phyloP scores from a whole-genome alignment of 2,888 invertebrate genomes.

The Gryllus longicercus region DNA sequence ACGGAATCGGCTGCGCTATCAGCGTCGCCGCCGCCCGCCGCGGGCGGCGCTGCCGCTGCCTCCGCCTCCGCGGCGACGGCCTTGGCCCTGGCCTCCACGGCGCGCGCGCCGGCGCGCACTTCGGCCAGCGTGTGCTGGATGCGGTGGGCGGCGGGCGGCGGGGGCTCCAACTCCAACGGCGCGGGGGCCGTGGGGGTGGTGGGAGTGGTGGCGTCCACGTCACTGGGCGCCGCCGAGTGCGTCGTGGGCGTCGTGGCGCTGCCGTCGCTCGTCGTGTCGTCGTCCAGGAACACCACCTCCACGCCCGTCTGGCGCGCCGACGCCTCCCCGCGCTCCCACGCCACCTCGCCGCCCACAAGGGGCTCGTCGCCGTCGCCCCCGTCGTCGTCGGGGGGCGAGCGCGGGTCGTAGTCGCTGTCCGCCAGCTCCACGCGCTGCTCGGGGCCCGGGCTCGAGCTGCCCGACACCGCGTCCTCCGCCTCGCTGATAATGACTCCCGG shows the following conservation, averaged over 20 bases:
- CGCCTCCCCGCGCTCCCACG: slow-evolving; percentile 53
- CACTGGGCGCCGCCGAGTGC: background rate
- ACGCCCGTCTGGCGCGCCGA: slow-evolving; percentile 53
- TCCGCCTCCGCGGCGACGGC: too few species aligned
- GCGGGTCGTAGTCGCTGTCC: background rate
- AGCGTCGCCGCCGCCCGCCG: too few species aligned
- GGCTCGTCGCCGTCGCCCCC: too few species aligned
- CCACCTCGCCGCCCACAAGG: slow-evolving; percentile 33
- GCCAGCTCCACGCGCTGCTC: background rate
- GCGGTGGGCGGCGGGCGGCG: too few species aligned
- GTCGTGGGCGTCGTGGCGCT: slow-evolving; percentile 60
- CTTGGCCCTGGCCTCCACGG: too few species aligned
- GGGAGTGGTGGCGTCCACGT: background rate
- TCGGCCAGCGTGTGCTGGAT: too few species aligned
- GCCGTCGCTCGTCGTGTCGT: slow-evolving; percentile 62
- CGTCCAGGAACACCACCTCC: slow-evolving; percentile 67
- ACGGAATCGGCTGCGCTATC: too few species aligned
- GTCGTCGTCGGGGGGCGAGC: background rate
- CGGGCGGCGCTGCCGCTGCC: too few species aligned
- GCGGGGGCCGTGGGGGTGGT: too few species aligned
- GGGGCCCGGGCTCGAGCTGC: slow-evolving; percentile 37
- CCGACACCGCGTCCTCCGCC: slow-evolving; percentile 51
- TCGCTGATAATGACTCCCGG: slow-evolving; percentile 44
- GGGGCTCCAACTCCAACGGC: too few species aligned
- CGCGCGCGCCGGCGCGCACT: too few species aligned